A percentile compares a stretch with the other conserved stretches of the same genome.
These are phyloP conservation scores for Stenoptilia bipunctidactyla DNA, from an alignment of 2,888 invertebrate species.

Conservation along the genomic window DNA sequence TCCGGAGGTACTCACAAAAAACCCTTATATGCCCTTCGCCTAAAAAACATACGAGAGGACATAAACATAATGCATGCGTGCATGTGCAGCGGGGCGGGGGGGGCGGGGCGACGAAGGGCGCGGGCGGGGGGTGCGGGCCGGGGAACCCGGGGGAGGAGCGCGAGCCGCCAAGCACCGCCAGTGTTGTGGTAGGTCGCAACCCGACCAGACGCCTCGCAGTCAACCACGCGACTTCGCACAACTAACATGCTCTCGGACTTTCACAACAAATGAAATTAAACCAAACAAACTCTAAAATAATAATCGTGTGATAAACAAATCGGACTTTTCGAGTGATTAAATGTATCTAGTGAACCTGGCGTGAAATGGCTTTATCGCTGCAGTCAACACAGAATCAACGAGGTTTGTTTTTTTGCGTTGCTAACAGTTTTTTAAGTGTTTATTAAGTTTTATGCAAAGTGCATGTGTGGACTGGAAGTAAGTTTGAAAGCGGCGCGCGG, in stretches of 20 bases:
- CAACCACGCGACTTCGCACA: not conserved
- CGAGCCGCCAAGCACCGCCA: conserved; percentile 41
- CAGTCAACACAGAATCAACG: conserved; percentile 69
- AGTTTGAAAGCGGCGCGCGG: conserved; percentile 52
- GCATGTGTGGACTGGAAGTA: not conserved
- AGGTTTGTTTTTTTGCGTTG: conserved; percentile 44
- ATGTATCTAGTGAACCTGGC: conserved; percentile 61
- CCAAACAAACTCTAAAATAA: no score
- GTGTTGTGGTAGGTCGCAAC: conserved; percentile 77
- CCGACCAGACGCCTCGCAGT: not conserved
- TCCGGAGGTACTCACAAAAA: conserved; percentile 29
- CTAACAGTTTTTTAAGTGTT: no score
- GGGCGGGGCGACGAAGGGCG: conserved; percentile 22
- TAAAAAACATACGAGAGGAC: conserved; percentile 61
- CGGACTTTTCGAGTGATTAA: conserved; percentile 33
- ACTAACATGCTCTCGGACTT: conserved; percentile 18
- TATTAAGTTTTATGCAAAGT: not conserved
- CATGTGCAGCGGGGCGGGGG: conserved; percentile 61
- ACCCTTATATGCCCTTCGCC: conserved; percentile 60
- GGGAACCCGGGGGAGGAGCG: conserved; percentile 44
- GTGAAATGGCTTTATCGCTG: conserved; percentile 72
- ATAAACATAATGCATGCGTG: conserved; percentile 66
- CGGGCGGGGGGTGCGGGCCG: conserved; percentile 19
- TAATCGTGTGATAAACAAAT: no score
- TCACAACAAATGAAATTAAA: no score